Evolutionary conservation across 2,797 vertebrate species (phyloP), one percentile per base, ranked within the genome.

Genomic region (Sorex maritimensis): DNA sequence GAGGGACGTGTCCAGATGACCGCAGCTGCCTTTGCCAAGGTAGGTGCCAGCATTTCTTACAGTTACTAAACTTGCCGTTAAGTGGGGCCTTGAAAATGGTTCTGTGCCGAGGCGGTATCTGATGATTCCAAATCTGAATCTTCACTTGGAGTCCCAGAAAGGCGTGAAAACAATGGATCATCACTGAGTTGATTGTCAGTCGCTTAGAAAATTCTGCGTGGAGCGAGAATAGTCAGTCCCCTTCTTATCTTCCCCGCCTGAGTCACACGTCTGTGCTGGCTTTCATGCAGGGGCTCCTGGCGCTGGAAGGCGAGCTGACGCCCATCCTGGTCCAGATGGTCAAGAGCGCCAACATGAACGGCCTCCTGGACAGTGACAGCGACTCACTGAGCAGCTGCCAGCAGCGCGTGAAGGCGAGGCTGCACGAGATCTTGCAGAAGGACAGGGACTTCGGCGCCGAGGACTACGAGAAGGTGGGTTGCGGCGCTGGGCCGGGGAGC

Each of bases 251-350:
- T 78, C 1, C 0, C 84, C 52, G 61, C 75, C 93, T 74, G 90
- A 19, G 68, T 89, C 34, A 85, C 46, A 95, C 79, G 93, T 61
- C 15, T 85, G 0, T 86, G 41, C 81, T 95, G 95, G 46, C 38
- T 96, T 38, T 52, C 94, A 30, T 96, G 88, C 97, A 99, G 99
- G 99, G 99, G 85, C 97, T 99, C 2, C 95, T 99, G 93, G 99
- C 99, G 21, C 97, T 99, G 93, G 99, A 99, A 93, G 99, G 99
- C 49, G 99, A 99, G 90, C 98, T 99, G 91, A 99, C 99, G 1
- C 99, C 99, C 91, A 99, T 99, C 96, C 98, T 99, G 93, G 99
- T 99, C 78, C 99, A 99, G 96, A 99, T 99, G 99, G 99, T 99
- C 78, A 99, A 99, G 97, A 99, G 99, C 95, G 99, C 99, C 89